Evolutionary conservation across 30 jellyfish, hydroid and myxozoan genomes (phyloP).

Genomic region (Clytia hemisphaerica): DNA sequence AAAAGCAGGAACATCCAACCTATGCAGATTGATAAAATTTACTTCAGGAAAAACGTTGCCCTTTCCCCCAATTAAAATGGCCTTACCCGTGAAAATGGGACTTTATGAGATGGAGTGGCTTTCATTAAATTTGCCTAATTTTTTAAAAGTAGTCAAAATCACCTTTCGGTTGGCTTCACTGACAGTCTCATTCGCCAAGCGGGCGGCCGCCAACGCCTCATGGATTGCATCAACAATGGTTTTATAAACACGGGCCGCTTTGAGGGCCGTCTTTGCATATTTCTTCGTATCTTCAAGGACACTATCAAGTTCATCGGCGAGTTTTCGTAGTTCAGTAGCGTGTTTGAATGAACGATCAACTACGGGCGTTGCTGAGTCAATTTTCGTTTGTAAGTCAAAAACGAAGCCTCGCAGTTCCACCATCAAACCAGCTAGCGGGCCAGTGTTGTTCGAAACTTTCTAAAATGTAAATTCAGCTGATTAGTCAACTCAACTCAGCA

Average conservation of each 20-base stretch:
- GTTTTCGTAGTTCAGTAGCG: slow-evolving; percentile 52
- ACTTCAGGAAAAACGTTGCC: no score
- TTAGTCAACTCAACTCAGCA: no score
- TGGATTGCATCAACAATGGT: slow-evolving; percentile 71
- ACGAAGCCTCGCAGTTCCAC: slow-evolving; percentile 29
- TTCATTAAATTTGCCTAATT: no score
- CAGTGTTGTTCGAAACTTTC: slow-evolving; percentile 27
- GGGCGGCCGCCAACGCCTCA: slow-evolving; percentile 78
- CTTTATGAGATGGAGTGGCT: no score
- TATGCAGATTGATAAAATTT: no score
- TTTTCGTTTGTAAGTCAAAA: background rate
- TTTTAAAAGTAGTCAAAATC: no score
- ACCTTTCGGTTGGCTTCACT: slow-evolving; percentile 44
- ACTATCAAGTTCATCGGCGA: slow-evolving; percentile 60
- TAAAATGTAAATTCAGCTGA: background rate
- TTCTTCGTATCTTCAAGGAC: slow-evolving; percentile 71
- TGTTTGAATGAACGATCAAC: slow-evolving; percentile 47
- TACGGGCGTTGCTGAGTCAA: slow-evolving; percentile 1
- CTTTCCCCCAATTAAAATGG: no score
- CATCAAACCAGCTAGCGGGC: slow-evolving; percentile 26
- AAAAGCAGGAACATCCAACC: no score
- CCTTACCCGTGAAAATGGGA: no score
- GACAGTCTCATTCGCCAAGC: slow-evolving; percentile 61
- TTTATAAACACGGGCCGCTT: slow-evolving; percentile 90
- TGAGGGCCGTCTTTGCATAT: slow-evolving; percentile 83